These are phyloP conservation scores for Catocala fraxini DNA, from an alignment of 2,888 invertebrate genomes.

Conservation along the genomic window DNA sequence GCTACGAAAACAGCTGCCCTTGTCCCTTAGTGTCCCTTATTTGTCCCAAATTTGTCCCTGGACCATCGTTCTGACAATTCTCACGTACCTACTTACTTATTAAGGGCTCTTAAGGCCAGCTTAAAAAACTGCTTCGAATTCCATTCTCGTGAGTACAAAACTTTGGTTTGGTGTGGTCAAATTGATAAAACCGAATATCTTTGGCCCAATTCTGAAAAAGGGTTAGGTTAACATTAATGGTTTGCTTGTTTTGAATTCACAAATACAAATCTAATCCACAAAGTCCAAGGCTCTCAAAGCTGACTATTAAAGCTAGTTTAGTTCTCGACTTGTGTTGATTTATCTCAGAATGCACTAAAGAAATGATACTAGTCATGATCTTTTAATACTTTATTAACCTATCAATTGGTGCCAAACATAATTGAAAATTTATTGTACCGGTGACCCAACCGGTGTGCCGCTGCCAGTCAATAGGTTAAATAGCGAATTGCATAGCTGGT, in stretches of 20 bases:
- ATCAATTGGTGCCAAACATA: too few relatives aligned
- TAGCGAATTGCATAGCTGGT: too few relatives aligned
- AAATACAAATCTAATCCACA: too few relatives aligned
- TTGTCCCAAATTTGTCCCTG: slow-evolving; percentile 46
- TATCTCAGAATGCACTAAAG: too few relatives aligned
- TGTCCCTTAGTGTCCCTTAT: slow-evolving; percentile 30
- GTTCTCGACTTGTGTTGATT: too few relatives aligned
- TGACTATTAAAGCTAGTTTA: too few relatives aligned
- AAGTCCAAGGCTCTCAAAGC: too few relatives aligned
- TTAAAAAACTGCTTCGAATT: slow-evolving; percentile 41
- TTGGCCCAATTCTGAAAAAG: slow-evolving; percentile 29
- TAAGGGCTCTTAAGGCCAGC: slow-evolving; percentile 32
- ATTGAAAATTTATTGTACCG: too few relatives aligned
- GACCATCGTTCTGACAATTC: slow-evolving; percentile 40
- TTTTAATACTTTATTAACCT: too few relatives aligned
- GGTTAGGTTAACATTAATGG: slow-evolving; percentile 30
- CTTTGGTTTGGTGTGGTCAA: slow-evolving; percentile 39
- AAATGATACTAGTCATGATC: too few relatives aligned
- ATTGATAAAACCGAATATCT: slow-evolving; percentile 34
- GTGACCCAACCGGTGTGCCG: too few relatives aligned
- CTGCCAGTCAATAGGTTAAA: too few relatives aligned
- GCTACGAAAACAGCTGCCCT: slow-evolving; percentile 28
- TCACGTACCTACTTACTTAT: slow-evolving; percentile 51
- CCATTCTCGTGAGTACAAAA: slow-evolving; percentile 22
- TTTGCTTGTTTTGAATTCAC: slow-evolving; percentile 6